Base-by-base conservation (phyloP, 2,113 vertebrate species). In the Corythoichthys intestinalis region DNA sequence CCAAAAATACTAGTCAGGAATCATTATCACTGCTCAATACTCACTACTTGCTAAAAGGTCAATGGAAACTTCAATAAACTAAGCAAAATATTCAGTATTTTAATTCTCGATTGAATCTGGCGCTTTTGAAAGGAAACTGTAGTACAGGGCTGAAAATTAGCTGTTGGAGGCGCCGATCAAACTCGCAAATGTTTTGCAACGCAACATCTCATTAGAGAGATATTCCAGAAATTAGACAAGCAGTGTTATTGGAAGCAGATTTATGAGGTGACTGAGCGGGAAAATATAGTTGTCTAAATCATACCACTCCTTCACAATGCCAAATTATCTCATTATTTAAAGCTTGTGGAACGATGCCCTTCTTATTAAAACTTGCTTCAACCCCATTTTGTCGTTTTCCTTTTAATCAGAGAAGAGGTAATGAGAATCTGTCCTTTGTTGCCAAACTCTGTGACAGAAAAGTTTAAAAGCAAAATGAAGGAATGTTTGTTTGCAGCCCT, bases 211-310 rank as follows among this genome's bases (percentile, higher is more conserved):
- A 63, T 61, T 61, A 61, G 59, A 46, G 61, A 47, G 20, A 63
- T n/a, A 63, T 78, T 79, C 74, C 70, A 76, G 70, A 74, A 77
- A 84, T 74, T 75, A 74, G 79, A 85, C 74, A 76, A 72, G 82
- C 69, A 71, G 69, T 83, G 76, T 72, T 79, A 79, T 70, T 79
- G 78, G 83, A 47, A 79, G 69, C 78, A 84, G 84, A 90, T 90
- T 90, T 89, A 89, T 76, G 81, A 88, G 76, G 78, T 79, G 83
- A 70, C 81, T 72, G 73, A 28, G 64, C 69, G 82, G 79, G 74
- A 91, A 87, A 87, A 86, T 90, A 86, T 76, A 75, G 83, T 82
- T 49, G 0, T 79, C 65, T 90, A 88, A 90, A 90, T 90, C 89
- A 86, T 79, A 83, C 58, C 71, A 72, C 66, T 77, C 66, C 73